These are phyloP conservation scores for Euborellia annulipes DNA, from an alignment of 1,140 invertebrate species.

Conservation along the genomic window DNA sequence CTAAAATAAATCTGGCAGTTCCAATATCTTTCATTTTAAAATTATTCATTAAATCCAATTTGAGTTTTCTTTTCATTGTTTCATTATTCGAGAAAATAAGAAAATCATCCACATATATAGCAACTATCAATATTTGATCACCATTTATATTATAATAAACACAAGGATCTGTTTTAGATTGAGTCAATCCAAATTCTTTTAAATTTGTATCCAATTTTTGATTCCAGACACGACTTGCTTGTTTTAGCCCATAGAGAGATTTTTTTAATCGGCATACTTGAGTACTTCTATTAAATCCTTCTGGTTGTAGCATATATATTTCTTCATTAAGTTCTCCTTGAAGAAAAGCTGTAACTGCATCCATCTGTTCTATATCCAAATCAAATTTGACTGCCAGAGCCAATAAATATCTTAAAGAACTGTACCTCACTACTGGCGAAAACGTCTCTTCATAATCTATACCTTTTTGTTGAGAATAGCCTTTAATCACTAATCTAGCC, in stretches of 20 bases:
- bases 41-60: slow-evolving; percentile 7
- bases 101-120: slow-evolving; percentile 10
- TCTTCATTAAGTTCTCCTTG: slow-evolving; percentile 21
- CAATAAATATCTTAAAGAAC: slow-evolving; percentile 6
- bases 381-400: slow-evolving; percentile 6
- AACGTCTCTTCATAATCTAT: slow-evolving; percentile 13
- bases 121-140: slow-evolving; percentile 6
- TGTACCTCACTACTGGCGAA: slow-evolving; percentile 10
- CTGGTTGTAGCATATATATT: slow-evolving; percentile 13
- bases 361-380: slow-evolving; percentile 6
- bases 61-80: slow-evolving; percentile 2
- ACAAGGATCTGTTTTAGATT: slow-evolving; percentile 17
- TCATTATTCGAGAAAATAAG: slow-evolving; percentile 7
- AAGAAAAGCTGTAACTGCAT: slow-evolving; percentile 19
- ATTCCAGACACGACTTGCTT: slow-evolving; percentile 17
- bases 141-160: slow-evolving; percentile 9
- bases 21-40: slow-evolving; percentile 15
- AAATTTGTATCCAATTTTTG: slow-evolving; percentile 14
- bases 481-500: slow-evolving; percentile 12
- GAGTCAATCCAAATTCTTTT: slow-evolving; percentile 14
- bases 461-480: slow-evolving; percentile 16
- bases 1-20: slow-evolving; percentile 14
- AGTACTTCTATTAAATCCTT: slow-evolving; percentile 5
- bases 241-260: slow-evolving; percentile 19
- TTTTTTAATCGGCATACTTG: slow-evolving; percentile 11